These are phyloP conservation scores for Drosophila novamexicana DNA, from an alignment of 1,140 invertebrate genomes.

Conservation along the genomic window DNA sequence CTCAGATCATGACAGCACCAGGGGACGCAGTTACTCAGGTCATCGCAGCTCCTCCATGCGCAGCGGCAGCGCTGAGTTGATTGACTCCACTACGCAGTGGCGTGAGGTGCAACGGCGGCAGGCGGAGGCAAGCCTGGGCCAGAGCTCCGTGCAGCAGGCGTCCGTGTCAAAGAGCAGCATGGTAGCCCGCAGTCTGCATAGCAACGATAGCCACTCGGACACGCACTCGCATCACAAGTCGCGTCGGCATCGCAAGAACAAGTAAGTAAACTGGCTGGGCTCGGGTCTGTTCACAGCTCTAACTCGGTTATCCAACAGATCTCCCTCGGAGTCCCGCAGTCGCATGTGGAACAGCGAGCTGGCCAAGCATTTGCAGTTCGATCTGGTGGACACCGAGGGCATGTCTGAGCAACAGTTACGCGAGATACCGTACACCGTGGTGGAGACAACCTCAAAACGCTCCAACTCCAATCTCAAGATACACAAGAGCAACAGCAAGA, in stretches of 20 bases:
- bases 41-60: conserved; percentile 80
- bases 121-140: conserved; percentile 86
- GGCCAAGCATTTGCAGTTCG: conserved; percentile 94
- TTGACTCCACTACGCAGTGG: conserved; percentile 95
- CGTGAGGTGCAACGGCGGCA: conserved; percentile 92
- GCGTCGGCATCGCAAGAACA: conserved; percentile 88
- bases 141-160: conserved; percentile 87
- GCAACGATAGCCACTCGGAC: conserved; percentile 86
- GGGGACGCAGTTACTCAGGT: conserved; percentile 84
- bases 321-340: conserved; percentile 87
- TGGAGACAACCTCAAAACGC: conserved; percentile 87
- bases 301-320: conserved; percentile 74
- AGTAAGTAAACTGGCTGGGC: conserved; percentile 81
- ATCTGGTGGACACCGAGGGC: conserved; percentile 93
- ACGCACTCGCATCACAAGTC: conserved; percentile 85
- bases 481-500: conserved; percentile 83
- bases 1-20: conserved; percentile 86
- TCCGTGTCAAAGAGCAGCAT: conserved; percentile 87
- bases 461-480: conserved; percentile 80
- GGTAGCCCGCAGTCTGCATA: conserved; percentile 84
- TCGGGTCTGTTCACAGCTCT: too few relatives aligned
- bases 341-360: conserved; percentile 89
- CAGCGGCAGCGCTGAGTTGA: conserved; percentile 87
- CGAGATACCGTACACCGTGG: conserved; percentile 96
- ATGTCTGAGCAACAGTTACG: conserved; percentile 94